Percentiles rank a stretch among this genome's conserved stretches.
Evolutionary conservation across 1,140 invertebrate genomes (phyloP).

Genomic region (Drosophila ogumai): DNA sequence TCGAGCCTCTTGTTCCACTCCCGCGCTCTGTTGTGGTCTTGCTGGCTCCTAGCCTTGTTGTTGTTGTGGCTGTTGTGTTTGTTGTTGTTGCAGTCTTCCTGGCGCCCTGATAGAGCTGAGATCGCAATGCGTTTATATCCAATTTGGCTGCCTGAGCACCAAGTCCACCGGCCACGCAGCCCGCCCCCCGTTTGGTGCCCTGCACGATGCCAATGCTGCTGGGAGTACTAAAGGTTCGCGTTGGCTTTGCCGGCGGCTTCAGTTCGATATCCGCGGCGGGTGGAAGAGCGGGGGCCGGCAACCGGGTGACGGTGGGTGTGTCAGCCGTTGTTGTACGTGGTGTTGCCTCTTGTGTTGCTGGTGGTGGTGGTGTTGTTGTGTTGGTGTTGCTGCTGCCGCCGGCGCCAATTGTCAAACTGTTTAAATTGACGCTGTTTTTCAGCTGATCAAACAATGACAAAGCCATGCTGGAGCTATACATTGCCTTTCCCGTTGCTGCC

Average conservation of each 20-base stretch:
- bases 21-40: constrained; percentile 9
- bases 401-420: constrained; percentile 66
- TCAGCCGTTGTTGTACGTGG: constrained; percentile 30
- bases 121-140: constrained; percentile 75
- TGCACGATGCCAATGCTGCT: constrained; percentile 67
- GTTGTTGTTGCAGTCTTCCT: constrained; percentile 52
- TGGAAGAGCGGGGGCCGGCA: constrained; percentile 7
- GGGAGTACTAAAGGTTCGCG: constrained; percentile 55
- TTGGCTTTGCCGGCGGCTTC: constrained; percentile 56
- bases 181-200: constrained; percentile 59
- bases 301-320: constrained; percentile 32
- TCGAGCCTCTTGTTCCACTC: constrained; percentile 85
- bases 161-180: background rate
- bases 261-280: constrained; percentile 54
- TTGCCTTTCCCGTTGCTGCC: constrained; percentile 37
- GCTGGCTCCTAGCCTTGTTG: constrained; percentile 12
- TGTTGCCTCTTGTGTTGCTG: constrained; percentile 5
- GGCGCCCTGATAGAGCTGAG: constrained; percentile 71
- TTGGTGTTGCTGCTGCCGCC: constrained; percentile 35
- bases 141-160: constrained; percentile 50
- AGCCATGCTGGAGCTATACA: constrained; percentile 59
- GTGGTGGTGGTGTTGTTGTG: constrained; percentile 9
- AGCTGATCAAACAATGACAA: constrained; percentile 84
- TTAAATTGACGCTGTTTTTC: constrained; percentile 80
- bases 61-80: constrained; percentile 7